A percentile compares a stretch with the other conserved stretches of the same genome.
Conservation (phyloP, 2,113 vertebrate genomes). For the Anas platyrhynchos region DNA sequence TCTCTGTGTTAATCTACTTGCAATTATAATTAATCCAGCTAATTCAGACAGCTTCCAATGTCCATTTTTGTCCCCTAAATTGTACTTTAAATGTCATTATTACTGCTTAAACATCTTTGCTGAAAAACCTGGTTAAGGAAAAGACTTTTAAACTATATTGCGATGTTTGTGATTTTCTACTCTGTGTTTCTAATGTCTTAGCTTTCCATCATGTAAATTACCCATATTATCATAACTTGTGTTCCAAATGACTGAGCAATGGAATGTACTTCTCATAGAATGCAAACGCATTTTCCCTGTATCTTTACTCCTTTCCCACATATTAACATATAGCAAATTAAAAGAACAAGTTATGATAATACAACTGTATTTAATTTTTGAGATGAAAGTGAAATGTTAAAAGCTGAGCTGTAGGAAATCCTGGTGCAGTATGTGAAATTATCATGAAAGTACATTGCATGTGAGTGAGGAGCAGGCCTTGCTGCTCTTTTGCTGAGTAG, state of each 20-base stretch:
- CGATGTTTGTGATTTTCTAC: background rate
- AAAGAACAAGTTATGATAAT: background rate
- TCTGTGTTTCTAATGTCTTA: background rate
- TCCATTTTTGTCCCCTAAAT: background rate
- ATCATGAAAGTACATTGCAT: fast-evolving
- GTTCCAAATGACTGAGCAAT: background rate
- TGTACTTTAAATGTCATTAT: background rate
- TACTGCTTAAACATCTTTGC: background rate
- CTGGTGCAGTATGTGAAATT: background rate
- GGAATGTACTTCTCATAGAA: background rate
- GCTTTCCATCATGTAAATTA: background rate
- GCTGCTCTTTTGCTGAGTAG: background rate
- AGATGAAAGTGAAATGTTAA: background rate
- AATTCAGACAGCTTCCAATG: background rate
- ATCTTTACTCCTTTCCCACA: background rate
- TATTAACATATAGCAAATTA: background rate
- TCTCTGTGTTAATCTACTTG: background rate
- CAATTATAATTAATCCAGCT: background rate
- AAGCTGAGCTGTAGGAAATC: background rate
- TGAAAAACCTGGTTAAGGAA: background rate
- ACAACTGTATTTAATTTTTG: background rate
- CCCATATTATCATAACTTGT: background rate
- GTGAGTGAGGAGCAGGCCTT: background rate
- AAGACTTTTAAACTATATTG: background rate
- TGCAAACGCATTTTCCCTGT: background rate